phyloP scores from a whole-genome alignment of 2,797 vertebrate species.

The Molossus alvarezi region DNA sequence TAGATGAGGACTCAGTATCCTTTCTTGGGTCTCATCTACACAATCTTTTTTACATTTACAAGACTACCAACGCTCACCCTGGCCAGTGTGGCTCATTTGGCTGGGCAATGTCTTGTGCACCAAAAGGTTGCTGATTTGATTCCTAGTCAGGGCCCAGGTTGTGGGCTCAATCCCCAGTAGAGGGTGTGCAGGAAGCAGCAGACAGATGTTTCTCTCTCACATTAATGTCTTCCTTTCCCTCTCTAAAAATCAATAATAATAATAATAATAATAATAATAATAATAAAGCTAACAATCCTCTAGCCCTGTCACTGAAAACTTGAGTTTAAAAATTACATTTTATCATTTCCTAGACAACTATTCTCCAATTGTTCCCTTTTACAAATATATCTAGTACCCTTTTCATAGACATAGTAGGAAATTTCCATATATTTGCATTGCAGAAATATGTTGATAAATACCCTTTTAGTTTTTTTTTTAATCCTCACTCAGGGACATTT shows the following conservation, averaged over 20 bases:
- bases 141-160: too few relatives aligned
- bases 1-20: neutral
- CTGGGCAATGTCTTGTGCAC: too few relatives aligned
- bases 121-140: too few relatives aligned
- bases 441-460: neutral
- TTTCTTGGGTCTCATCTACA: neutral
- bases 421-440: neutral
- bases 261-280: too few relatives aligned
- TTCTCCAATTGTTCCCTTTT: neutral
- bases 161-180: too few relatives aligned
- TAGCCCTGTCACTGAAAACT: neutral
- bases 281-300: too few relatives aligned
- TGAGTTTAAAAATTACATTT: neutral
- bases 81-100: too few relatives aligned
- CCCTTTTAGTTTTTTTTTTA: neutral
- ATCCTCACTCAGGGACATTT: too few relatives aligned
- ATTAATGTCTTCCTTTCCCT: too few relatives aligned
- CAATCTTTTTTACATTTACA: neutral
- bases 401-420: neutral
- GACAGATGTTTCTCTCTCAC: too few relatives aligned
- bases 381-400: neutral
- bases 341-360: neutral
- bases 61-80: neutral
- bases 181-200: too few relatives aligned
- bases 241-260: too few relatives aligned